Evolutionary conservation across 2,113 vertebrate species (phyloP).

Genomic region (Hemibates koningsi): DNA sequence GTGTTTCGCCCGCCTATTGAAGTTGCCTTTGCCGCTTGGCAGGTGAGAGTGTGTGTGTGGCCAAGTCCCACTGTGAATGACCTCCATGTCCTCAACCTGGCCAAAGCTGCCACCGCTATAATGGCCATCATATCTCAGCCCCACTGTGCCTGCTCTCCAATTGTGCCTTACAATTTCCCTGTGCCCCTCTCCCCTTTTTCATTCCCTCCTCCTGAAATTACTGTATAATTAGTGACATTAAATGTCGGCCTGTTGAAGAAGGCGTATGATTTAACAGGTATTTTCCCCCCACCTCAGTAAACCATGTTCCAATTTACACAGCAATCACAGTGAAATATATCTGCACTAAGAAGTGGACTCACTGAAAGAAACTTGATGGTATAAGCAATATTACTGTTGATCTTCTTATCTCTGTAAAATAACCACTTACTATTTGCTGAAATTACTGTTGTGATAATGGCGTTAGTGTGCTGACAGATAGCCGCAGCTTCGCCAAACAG

Average conservation of each 20-base stretch:
- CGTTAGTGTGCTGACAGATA: slow-evolving; percentile 21
- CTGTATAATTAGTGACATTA: slow-evolving; percentile 26
- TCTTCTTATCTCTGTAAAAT: background rate
- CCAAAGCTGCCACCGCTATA: slow-evolving; percentile 48
- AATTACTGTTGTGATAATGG: slow-evolving; percentile 31
- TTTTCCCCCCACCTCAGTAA: background rate
- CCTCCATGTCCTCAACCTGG: slow-evolving; percentile 58
- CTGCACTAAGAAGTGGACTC: background rate
- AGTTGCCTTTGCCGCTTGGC: slow-evolving; percentile 51
- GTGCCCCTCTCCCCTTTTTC: background rate
- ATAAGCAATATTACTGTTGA: background rate
- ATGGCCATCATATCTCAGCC: slow-evolving; percentile 54
- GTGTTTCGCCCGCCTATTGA: slow-evolving; percentile 12
- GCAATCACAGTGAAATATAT: background rate
- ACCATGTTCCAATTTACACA: background rate
- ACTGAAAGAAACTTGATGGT: background rate
- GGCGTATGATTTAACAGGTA: background rate
- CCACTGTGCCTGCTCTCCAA: slow-evolving; percentile 16
- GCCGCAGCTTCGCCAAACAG: background rate
- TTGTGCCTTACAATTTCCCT: background rate
- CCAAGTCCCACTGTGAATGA: slow-evolving; percentile 59
- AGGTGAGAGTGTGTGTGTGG: slow-evolving; percentile 37
- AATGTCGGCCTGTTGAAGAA: background rate
- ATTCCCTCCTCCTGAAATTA: background rate
- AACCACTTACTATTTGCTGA: background rate